These are phyloP conservation scores for Scelioninae gen. 2 DNA, from an alignment of 2,888 invertebrate genomes.

Conservation along the genomic window DNA sequence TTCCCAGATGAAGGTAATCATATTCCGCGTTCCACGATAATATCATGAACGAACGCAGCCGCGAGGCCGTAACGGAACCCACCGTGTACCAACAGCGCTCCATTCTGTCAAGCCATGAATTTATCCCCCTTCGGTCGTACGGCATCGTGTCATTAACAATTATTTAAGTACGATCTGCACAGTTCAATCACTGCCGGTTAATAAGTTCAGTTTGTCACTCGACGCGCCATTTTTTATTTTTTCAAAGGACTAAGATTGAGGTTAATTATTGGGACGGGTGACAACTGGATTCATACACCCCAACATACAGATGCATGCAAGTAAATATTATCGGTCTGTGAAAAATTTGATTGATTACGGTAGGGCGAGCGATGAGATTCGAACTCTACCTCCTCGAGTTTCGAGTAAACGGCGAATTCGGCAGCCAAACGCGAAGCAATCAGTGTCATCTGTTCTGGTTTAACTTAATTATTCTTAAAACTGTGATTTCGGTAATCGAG, in stretches of 20 bases:
- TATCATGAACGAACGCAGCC: slow-evolving; percentile 71
- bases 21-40: slow-evolving; percentile 74
- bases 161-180: slow-evolving; percentile 31
- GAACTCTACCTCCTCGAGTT: background rate
- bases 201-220: background rate
- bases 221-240: slow-evolving; percentile 8
- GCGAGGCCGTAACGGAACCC: slow-evolving; percentile 72
- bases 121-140: slow-evolving; percentile 36
- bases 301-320: too few species aligned
- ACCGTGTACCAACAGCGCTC: slow-evolving; percentile 65
- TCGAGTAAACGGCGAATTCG: too few species aligned
- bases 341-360: too few species aligned
- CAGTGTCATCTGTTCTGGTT: too few species aligned
- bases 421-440: too few species aligned
- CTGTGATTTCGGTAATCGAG: too few species aligned
- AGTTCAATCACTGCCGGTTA: slow-evolving; percentile 1
- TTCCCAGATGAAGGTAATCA: slow-evolving; percentile 71
- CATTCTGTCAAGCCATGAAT: slow-evolving; percentile 59
- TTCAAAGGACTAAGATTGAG: too few species aligned
- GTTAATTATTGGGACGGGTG: background rate
- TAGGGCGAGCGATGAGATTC: background rate
- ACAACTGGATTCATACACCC: too few species aligned
- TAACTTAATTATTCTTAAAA: too few species aligned
- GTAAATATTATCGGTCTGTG: too few species aligned
- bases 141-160: slow-evolving; percentile 54